Evolutionary conservation across 2,888 invertebrate species (phyloP).

Genomic region (Ectobius pallidus): DNA sequence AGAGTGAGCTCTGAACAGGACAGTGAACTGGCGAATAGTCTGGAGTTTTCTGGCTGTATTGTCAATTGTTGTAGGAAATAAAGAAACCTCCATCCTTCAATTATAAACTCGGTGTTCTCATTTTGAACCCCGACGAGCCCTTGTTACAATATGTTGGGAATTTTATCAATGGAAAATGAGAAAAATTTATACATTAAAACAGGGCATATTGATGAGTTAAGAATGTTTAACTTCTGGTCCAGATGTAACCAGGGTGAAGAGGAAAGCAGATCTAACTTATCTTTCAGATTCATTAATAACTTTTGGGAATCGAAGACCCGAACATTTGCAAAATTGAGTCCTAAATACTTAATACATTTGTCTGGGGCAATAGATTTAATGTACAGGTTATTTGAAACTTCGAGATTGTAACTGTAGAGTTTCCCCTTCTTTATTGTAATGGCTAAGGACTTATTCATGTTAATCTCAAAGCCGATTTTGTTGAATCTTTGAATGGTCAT

Average conservation of each 20-base stretch:
- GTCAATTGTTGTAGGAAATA: too few species aligned
- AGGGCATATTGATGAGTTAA: too few species aligned
- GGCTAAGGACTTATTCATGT: neutral
- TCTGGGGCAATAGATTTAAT: neutral
- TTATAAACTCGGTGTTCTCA: too few species aligned
- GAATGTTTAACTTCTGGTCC: neutral
- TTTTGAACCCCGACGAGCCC: too few species aligned
- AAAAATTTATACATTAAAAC: too few species aligned
- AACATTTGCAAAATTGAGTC: neutral
- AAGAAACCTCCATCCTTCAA: too few species aligned
- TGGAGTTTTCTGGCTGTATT: too few species aligned
- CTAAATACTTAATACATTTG: too few species aligned
- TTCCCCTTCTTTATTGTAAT: neutral
- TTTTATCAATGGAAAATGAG: too few species aligned
- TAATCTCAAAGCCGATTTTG: neutral
- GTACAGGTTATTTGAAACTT: neutral
- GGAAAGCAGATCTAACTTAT: neutral
- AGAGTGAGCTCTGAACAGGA: too few species aligned
- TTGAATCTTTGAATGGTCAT: neutral
- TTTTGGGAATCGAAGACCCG: neutral
- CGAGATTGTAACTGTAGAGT: neutral
- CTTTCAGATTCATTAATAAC: neutral
- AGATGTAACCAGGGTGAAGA: neutral
- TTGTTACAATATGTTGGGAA: too few species aligned
- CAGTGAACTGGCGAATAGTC: too few species aligned